Percentiles rank a stretch among this genome's conserved stretches.
phyloP scores from a whole-genome alignment of 2,113 vertebrate genomes.

The Pavo muticus region DNA sequence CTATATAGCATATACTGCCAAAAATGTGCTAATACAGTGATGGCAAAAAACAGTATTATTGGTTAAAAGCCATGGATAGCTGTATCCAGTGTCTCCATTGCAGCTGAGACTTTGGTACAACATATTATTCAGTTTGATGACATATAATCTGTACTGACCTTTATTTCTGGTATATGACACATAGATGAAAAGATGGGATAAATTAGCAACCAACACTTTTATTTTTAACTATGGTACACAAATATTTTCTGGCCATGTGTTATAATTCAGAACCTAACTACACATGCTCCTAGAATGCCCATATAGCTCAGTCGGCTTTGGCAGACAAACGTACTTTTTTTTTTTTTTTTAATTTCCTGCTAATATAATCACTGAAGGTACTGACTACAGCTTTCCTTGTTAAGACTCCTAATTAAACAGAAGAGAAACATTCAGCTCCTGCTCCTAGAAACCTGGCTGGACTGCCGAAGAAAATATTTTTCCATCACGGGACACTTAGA shows the following conservation, averaged over 20 bases:
- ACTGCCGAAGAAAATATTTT: not conserved
- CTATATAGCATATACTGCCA: not conserved
- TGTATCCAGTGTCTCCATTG: not conserved
- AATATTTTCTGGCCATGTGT: slow-evolving; percentile 33
- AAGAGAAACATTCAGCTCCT: not conserved
- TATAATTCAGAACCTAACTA: not conserved
- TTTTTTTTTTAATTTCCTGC: not conserved
- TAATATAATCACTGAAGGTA: not conserved
- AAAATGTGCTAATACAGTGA: not conserved
- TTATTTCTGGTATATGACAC: not conserved
- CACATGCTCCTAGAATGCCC: slow-evolving; percentile 34
- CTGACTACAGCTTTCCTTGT: not conserved
- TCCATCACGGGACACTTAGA: not conserved
- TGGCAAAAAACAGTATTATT: not conserved
- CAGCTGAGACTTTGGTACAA: not conserved
- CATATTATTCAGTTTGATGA: not conserved
- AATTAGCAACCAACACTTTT: not conserved
- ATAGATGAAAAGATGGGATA: not conserved
- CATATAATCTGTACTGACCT: not conserved
- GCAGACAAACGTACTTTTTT: slow-evolving; percentile 12
- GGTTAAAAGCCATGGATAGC: not conserved
- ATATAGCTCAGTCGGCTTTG: slow-evolving; percentile 40
- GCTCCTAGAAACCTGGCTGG: not conserved
- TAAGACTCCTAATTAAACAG: not conserved
- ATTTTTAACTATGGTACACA: slow-evolving; percentile 13